These are phyloP conservation scores for Scophthalmus maximus DNA, from an alignment of 2,113 vertebrate genomes.

Conservation along the genomic window DNA sequence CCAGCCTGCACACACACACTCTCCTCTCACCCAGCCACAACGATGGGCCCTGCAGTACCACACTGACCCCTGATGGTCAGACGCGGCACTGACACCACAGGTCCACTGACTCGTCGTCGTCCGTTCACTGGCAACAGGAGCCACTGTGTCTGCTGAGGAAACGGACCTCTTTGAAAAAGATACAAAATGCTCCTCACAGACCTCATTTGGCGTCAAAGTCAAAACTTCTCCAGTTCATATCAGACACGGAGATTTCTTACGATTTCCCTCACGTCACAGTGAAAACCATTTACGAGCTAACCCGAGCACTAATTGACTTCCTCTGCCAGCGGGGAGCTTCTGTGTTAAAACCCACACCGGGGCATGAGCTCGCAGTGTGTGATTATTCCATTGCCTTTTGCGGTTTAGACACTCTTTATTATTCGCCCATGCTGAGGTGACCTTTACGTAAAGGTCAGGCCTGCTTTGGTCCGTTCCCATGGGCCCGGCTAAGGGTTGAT, in stretches of 20 bases:
- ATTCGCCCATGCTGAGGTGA: constrained; percentile 32
- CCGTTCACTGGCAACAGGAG: constrained; percentile 7
- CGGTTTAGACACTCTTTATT: constrained; percentile 18
- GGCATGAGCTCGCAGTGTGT: constrained; percentile 4
- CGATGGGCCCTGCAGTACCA: constrained; percentile 47
- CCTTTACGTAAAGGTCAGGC: constrained; percentile 52
- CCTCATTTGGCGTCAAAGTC: constrained; percentile 4
- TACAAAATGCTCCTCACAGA: not conserved
- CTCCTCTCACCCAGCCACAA: accelerated
- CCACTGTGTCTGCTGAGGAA: not conserved
- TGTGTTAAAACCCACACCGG: constrained; percentile 13
- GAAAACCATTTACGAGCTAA: constrained; percentile 42
- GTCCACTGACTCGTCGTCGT: not conserved
- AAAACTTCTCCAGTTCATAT: constrained; percentile 12
- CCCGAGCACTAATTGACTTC: constrained; percentile 54
- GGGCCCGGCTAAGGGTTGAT: not conserved
- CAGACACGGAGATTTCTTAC: constrained; percentile 23
- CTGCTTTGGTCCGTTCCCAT: constrained; percentile 1
- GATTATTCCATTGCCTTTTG: not conserved
- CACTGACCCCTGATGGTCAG: constrained; percentile 78
- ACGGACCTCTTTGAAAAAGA: not conserved
- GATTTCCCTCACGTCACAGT: constrained; percentile 24
- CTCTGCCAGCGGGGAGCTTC: constrained; percentile 38
- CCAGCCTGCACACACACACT: not conserved
- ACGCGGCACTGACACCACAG: constrained; percentile 23